Evolutionary conservation across 2,888 invertebrate genomes (phyloP).

Genomic region (Nephrotoma appendiculata): DNA sequence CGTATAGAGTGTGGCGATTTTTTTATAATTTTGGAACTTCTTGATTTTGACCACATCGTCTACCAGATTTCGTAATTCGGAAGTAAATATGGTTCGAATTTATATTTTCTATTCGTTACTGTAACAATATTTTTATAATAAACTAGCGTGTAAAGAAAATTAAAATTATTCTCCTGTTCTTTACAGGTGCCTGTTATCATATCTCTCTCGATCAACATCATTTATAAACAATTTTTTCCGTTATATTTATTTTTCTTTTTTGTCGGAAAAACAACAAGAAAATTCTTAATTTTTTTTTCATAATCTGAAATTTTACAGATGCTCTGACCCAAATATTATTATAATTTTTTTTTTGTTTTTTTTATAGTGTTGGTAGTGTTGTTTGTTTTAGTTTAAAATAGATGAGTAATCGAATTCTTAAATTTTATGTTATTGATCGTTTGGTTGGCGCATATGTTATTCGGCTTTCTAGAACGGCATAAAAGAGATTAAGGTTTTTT

Average conservation of each 20-base stretch:
- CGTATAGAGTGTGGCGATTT: background rate
- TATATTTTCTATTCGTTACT: background rate
- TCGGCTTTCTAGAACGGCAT: background rate
- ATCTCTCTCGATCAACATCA: background rate
- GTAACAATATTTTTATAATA: background rate
- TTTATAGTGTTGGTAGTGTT: background rate
- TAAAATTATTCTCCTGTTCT: background rate
- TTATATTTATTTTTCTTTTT: slow-evolving; percentile 3
- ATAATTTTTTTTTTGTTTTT: background rate
- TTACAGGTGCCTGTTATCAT: slow-evolving; percentile 2
- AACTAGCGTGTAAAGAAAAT: background rate
- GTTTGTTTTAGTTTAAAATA: background rate
- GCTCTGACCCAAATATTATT: slow-evolving; percentile 1
- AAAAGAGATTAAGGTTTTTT: background rate
- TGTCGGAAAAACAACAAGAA: slow-evolving; percentile 1
- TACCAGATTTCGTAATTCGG: background rate
- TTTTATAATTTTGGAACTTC: background rate
- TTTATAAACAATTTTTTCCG: background rate
- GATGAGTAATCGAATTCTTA: background rate
- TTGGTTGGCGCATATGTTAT: background rate
- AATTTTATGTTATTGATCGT: background rate
- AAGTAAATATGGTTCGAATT: background rate
- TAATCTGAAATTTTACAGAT: slow-evolving; percentile 2
- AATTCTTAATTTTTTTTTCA: background rate
- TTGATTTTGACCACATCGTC: background rate